Evolutionary conservation across 2,113 vertebrate species (phyloP).

Genomic region (Notarius quadriscutis): DNA sequence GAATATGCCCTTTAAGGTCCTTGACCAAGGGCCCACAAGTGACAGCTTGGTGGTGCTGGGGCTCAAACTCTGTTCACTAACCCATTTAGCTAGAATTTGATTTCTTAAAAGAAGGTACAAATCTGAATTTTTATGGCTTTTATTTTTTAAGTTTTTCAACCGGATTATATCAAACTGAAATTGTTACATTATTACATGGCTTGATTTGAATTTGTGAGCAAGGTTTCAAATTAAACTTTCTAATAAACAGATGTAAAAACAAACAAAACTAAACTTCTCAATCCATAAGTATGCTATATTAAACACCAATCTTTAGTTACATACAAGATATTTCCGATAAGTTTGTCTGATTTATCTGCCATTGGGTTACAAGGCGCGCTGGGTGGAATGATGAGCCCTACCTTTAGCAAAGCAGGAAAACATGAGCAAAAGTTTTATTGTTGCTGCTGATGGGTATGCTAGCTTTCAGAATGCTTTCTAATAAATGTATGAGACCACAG

Average conservation of each 20-base stretch:
- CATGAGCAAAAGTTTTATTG: neutral
- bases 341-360: neutral
- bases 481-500: neutral
- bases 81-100: neutral
- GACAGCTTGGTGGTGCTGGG: too few species aligned
- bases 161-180: too few species aligned
- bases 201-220: neutral
- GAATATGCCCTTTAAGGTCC: too few species aligned
- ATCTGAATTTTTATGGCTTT: neutral
- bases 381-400: constrained; percentile 11
- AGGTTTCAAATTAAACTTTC: neutral
- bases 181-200: too few species aligned
- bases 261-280: neutral
- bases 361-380: neutral
- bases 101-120: neutral
- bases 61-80: too few species aligned
- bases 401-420: constrained; percentile 4
- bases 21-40: too few species aligned
- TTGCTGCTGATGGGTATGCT: neutral
- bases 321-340: too few species aligned
- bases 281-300: neutral
- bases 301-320: neutral
- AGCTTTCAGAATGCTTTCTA: neutral
- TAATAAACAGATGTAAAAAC: neutral
- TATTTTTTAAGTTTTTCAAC: too few species aligned